Evolutionary conservation across 2,113 vertebrate genomes (phyloP), one percentile per base, ranked within the genome.

Genomic region (Mobula hypostoma): DNA sequence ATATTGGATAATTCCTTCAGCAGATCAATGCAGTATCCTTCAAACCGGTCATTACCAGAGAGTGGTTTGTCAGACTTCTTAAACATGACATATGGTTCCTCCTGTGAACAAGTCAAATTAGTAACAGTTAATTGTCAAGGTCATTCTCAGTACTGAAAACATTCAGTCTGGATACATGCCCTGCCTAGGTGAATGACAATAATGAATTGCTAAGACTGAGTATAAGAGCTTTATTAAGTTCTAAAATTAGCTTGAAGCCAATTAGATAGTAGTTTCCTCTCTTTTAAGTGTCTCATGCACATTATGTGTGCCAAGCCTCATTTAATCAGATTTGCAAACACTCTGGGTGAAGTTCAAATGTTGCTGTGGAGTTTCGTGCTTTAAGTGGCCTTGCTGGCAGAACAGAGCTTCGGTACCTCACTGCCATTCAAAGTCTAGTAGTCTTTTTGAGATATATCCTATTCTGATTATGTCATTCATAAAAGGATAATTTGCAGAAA

Each of bases 41-140:
- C 99, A 15, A 99, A 99, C 40, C 99, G 98, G 94, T 99, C 98
- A 0, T 99, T 99, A 90, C 99, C 99, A 0, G 98, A 98, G 63
- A 99, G 97, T 17, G 98, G 98, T 15, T 97, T 98, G 97, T 99
- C 98, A 0, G 99, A 99, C 95, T 98, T 99, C 94, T 98, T 98
- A 97, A 99, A 99, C 99, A 99, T 99, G 96, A 99, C 98, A 77
- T 99, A 99, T 95, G 99, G 99, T 96, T 99, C 98, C 95, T 99
- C 99, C 99, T 99, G 96, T 63, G 80, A 94, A 95, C 94, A 92
- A 92, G 66, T 93, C 91, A 93, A 48, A 74, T 94, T 79, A 87
- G 58, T 58, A 72, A 61, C 94, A 87, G 78, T 48, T 80, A 74
- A 87, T 80, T 80, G 82, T 36, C 24, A 93, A 93, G 94, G 94